These are phyloP conservation scores for Alentia gelatinosa DNA, from an alignment of 2,888 invertebrate genomes.

Conservation along the genomic window DNA sequence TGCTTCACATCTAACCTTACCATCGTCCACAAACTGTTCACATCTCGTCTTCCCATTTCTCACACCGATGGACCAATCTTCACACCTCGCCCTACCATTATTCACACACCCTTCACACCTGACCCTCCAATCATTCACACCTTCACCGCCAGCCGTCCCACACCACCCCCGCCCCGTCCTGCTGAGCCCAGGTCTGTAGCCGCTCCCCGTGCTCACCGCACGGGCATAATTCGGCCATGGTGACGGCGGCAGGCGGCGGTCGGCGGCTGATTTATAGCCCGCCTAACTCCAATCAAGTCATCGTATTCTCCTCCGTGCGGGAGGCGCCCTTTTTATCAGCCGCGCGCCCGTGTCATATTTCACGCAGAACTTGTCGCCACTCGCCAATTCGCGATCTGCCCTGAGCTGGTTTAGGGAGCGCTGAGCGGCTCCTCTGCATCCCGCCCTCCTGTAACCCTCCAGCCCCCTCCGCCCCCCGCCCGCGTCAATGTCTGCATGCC, in stretches of 20 bases:
- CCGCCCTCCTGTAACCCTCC: background rate
- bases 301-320: slow-evolving; percentile 17
- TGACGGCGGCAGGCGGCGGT: background rate
- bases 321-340: slow-evolving; percentile 23
- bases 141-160: too few species aligned
- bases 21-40: too few species aligned
- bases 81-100: too few species aligned
- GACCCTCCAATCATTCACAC: too few species aligned
- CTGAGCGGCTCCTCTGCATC: background rate
- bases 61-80: too few species aligned
- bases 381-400: background rate
- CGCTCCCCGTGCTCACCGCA: too few species aligned
- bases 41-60: too few species aligned
- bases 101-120: too few species aligned
- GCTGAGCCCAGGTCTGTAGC: too few species aligned
- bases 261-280: background rate
- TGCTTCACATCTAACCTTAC: too few species aligned
- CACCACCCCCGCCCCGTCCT: background rate
- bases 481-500: background rate
- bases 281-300: slow-evolving; percentile 25
- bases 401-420: background rate
- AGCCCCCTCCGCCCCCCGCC: background rate
- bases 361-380: background rate
- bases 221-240: slow-evolving; percentile 4
- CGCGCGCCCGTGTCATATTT: background rate